Base-by-base conservation (phyloP, 2,113 vertebrate genomes). In the Caranx melampygus region DNA sequence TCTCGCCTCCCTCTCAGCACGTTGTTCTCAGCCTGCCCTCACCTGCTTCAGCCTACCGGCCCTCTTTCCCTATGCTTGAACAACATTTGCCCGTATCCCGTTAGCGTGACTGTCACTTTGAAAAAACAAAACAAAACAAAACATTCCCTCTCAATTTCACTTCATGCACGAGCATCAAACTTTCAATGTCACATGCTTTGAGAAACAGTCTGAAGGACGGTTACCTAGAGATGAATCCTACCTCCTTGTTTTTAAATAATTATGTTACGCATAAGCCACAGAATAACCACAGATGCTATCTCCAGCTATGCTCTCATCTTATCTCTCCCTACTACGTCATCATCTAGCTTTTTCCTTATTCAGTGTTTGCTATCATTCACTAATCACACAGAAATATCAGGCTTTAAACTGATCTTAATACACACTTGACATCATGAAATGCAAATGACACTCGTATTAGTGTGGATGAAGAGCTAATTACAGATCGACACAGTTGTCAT, bases 1-100 rank as follows among this genome's bases (percentile, higher is more conserved):
- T 83, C 37, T 74, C 35, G 82, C 59, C 55, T 89, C 51, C 75
- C 84, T 89, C 45, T 91, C 83, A 85, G 58, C 76, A 75, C 18
- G 63, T 81, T 26, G 1, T 21, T 82, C 71, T 82, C 83, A 59
- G 13, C 18, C 82, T 57, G 51, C 66, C 81, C 21, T 67, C 62
- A 79, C 74, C 70, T 81, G 59, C 61, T 81, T 42, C 70, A 68
- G 52, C 72, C 66, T 79, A 60, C 76, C 63, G 73, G 44, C 21
- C 34, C 34, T 72, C 52, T 54, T 49, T 40, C 59, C 42, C 51
- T 65, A 40, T 51, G 21, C 26, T 42, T 59, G 64, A 20, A 4
- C 37, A 26, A 3, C 51, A 37, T 26, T 26, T n/a, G n/a, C 13
- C 33, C 44, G 15, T 15, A 16, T 60, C 16, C 52, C 62, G 45